Base-by-base conservation (phyloP, 2,113 vertebrate species). In the Colossoma macropomum region DNA sequence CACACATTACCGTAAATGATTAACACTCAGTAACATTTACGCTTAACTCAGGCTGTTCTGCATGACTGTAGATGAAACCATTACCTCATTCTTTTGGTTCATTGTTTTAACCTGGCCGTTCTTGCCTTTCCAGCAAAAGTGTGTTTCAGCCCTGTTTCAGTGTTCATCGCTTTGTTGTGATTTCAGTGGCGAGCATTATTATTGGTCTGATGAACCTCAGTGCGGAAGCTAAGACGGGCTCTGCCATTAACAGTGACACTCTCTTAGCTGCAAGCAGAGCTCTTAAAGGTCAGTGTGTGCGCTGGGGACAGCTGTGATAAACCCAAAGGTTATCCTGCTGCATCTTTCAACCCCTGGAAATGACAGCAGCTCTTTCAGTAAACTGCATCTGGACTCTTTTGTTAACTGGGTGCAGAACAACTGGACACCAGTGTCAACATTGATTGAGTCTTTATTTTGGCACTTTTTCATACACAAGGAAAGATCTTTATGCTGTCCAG, bases 41-140 rank as follows among this genome's bases (percentile, higher is more conserved):
- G 30, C 60, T 23, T 10, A n/a, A 54, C 28, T 76, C 62, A 68
- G 23, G 38, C 21, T 60, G 10, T 54, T n/a, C 25, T 56, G 62
- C 62, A 41, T 56, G 48, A 28, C 60, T 28, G 7, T 27, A 75
- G 72, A 52, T 56, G 30, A 75, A 68, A 75, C 30, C 32, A 32
- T 56, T 54, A 75, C 60, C 80, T 54, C 80, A 66, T 75, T 73
- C 60, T 23, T 59, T 68, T 32, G 70, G 45, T 69, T 69, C 68
- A 68, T 82, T 10, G 63, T 82, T 69, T 54, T 21, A 45, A 25
- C 30, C 2, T 9, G 56, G n/a, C 17, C 68, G 62, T 25, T 32
- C 17, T 23, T 54, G 68, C 30, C 5, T 70, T 23, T 41, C 12
- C 21, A 3, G 32, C 68, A 28, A 54, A 27, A 66, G 23, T 75